phyloP scores from a whole-genome alignment of 2,888 invertebrate genomes.

The Lithosia quadra region DNA sequence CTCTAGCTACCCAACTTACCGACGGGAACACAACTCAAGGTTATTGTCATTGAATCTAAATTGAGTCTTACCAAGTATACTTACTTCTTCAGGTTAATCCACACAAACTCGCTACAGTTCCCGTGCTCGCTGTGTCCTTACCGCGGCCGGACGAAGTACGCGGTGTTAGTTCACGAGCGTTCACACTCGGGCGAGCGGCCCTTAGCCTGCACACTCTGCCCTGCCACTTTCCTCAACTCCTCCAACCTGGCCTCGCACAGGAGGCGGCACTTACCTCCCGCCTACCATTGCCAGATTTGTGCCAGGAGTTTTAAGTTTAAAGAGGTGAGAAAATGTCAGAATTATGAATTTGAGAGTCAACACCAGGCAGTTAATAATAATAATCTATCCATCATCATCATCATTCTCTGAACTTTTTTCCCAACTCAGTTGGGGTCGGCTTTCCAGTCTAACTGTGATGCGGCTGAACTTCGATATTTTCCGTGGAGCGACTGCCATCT shows the following conservation, averaged over 20 bases:
- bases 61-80: background rate
- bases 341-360: no score
- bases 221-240: constrained; percentile 53
- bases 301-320: constrained; percentile 52
- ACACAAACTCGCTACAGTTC: constrained; percentile 48
- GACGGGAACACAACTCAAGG: no score
- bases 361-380: no score
- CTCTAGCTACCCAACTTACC: no score
- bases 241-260: constrained; percentile 58
- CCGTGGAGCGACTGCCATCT: no score
- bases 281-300: constrained; percentile 54
- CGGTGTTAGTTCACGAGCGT: constrained; percentile 57
- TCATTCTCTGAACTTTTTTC: no score
- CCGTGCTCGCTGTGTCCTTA: constrained; percentile 52
- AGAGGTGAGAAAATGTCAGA: no score
- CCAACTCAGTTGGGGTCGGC: no score
- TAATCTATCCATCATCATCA: no score
- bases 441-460: no score
- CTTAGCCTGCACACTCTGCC: constrained; percentile 50
- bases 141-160: constrained; percentile 53
- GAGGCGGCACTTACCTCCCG: constrained; percentile 55
- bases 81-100: constrained; percentile 44
- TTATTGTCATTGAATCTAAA: no score
- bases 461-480: no score
- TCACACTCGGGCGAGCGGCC: constrained; percentile 54